These are phyloP conservation scores for Mystacornis crossleyi DNA, from an alignment of 2,113 vertebrate genomes.

Conservation along the genomic window DNA sequence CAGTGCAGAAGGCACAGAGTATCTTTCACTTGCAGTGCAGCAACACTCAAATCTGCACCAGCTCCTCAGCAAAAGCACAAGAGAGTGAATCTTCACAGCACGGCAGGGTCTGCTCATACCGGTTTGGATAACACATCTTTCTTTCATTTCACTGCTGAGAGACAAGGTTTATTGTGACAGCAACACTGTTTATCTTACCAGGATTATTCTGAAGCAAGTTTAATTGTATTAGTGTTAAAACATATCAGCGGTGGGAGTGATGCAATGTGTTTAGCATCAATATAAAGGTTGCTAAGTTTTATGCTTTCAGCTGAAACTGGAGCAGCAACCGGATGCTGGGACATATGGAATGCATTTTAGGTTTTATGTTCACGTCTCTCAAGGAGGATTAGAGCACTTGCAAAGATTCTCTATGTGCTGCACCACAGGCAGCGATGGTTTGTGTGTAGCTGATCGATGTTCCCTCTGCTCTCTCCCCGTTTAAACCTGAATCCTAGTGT, in stretches of 20 bases:
- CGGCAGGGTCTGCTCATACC: not conserved
- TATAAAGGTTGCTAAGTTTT: slow-evolving; percentile 81
- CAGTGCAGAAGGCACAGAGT: not conserved
- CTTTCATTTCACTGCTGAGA: not conserved
- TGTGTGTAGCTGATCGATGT: not conserved
- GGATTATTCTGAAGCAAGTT: slow-evolving; percentile 72
- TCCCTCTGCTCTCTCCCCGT: not conserved
- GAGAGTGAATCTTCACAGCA: slow-evolving; percentile 5
- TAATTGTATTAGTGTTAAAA: slow-evolving; percentile 76
- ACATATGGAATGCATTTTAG: slow-evolving; percentile 79
- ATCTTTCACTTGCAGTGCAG: slow-evolving; percentile 38
- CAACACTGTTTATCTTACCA: slow-evolving; percentile 72
- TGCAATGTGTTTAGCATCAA: slow-evolving; percentile 80
- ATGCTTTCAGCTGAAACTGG: slow-evolving; percentile 73
- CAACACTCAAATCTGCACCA: not conserved
- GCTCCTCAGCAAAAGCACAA: slow-evolving; percentile 20
- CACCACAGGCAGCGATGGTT: not conserved
- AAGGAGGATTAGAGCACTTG: slow-evolving; percentile 74
- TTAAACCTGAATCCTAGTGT: slow-evolving; percentile 58
- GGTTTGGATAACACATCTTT: slow-evolving; percentile 66
- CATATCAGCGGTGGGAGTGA: slow-evolving; percentile 71
- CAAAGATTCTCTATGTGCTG: slow-evolving; percentile 55
- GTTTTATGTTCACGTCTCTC: slow-evolving; percentile 70
- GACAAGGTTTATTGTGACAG: slow-evolving; percentile 76
- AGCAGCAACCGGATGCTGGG: slow-evolving; percentile 66